Evolutionary conservation across 2,888 invertebrate genomes (phyloP).

Genomic region (Brenthis hecate): DNA sequence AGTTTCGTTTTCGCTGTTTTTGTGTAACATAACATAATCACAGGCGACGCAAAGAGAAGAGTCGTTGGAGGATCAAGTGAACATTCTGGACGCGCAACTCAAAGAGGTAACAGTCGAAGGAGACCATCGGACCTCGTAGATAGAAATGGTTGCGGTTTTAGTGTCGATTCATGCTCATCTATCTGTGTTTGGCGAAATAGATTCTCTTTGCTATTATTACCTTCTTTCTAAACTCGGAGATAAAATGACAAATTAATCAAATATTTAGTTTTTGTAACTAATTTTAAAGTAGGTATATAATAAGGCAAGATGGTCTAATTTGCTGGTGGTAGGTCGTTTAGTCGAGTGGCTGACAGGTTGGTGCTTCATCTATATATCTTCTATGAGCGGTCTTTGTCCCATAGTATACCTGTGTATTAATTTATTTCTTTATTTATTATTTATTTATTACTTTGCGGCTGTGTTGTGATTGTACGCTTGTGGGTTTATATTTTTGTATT

Average conservation of each 20-base stretch:
- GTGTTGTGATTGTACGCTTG: slow-evolving; percentile 73
- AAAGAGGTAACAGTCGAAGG: slow-evolving; percentile 89
- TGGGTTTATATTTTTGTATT: slow-evolving; percentile 23
- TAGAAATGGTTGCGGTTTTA: slow-evolving; percentile 75
- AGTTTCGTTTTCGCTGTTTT: slow-evolving; percentile 65
- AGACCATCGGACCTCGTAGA: slow-evolving; percentile 54
- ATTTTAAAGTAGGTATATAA: slow-evolving; percentile 3
- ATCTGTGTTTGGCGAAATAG: slow-evolving; percentile 54
- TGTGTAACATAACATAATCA: slow-evolving; percentile 76
- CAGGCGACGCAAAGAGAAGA: slow-evolving; percentile 98
- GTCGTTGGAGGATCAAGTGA: slow-evolving; percentile 94
- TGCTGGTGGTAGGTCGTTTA: slow-evolving; percentile 69
- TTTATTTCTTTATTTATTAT: slow-evolving; percentile 61
- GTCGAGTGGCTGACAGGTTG: slow-evolving; percentile 71
- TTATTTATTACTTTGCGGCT: slow-evolving; percentile 58
- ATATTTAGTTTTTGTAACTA: no score
- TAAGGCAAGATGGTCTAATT: slow-evolving; percentile 49
- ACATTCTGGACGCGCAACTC: slow-evolving; percentile 93
- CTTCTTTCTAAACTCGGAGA: neutral
- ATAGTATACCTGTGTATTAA: slow-evolving; percentile 63
- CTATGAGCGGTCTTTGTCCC: slow-evolving; percentile 51
- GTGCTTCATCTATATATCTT: slow-evolving; percentile 78
- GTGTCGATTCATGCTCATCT: slow-evolving; percentile 65
- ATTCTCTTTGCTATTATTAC: slow-evolving; percentile 30
- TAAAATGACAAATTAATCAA: neutral